Conservation (phyloP, 2,113 vertebrate genomes). For the Clinocottus analis region DNA sequence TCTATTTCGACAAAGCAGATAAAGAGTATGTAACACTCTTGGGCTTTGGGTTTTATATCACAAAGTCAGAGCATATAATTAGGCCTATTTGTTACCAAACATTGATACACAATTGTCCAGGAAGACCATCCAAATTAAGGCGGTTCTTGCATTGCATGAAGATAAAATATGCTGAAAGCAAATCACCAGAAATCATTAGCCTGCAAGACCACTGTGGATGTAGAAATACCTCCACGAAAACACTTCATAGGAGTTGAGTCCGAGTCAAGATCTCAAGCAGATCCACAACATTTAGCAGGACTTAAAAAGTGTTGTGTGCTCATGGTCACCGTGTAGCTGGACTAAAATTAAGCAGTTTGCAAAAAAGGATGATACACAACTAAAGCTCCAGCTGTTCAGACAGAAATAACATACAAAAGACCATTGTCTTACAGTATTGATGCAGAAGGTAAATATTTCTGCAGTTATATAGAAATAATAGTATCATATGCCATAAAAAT, state of each 20-base stretch:
- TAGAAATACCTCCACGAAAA: neutral
- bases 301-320: neutral
- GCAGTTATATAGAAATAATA: neutral
- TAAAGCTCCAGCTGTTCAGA: neutral
- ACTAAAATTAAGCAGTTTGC: neutral
- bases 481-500: neutral
- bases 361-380: neutral
- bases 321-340: neutral
- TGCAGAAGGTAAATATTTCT: neutral
- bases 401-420: neutral
- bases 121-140: neutral
- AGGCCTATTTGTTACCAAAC: neutral
- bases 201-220: neutral
- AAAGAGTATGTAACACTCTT: neutral
- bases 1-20: neutral
- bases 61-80: neutral
- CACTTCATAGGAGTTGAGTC: neutral
- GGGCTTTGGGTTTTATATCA: neutral
- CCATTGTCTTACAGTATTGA: too few relatives aligned
- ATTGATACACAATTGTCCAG: neutral
- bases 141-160: neutral
- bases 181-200: neutral
- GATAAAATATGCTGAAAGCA: neutral
- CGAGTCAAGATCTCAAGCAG: neutral
- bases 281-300: neutral